Evolutionary conservation across 2,888 invertebrate species (phyloP), one percentile per base, ranked within the genome.

Genomic region (Nemoura dubitans): DNA sequence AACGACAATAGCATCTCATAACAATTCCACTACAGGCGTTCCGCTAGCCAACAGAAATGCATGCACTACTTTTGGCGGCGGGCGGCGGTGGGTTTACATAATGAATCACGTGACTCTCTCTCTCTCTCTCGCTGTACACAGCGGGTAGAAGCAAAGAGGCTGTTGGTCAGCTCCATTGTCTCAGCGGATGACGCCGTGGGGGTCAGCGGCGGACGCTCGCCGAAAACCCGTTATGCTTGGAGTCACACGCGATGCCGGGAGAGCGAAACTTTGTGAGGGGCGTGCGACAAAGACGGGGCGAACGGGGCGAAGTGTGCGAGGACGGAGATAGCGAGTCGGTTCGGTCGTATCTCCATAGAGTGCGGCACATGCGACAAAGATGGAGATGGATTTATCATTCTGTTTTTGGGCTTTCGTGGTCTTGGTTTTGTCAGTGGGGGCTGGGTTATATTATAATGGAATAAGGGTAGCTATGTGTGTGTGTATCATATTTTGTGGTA

Each of bases 361-460:
- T n/a, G n/a, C n/a, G 36, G 36, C 36, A 10, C 5, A 2, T 59
- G 1, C 6, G 59, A 59, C 59, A 21, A 59, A 59, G 59, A 59
- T 59, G 59, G 59, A 59, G 59, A 10, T 59, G 21, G 59, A 59
- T 59, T 59, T 59, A 59, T 59, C 59, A 59, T 59, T 59, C 14
- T 59, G 59, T 59, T 59, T 59, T 59, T 21, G 59, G 59, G 59
- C 1, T 14, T 59, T 59, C 21, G 2, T 1, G 25, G 3, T 85
- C 85, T 78, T 86, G 86, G 81, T 81, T n/a, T 81, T 21, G 78
- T 78, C 78, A 25, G 78, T 27, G 14, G 78, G 26, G 78, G 25
- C 14, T 10, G n/a, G 29, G 29, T n/a, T n/a, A n/a, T n/a, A n/a
- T n/a, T n/a, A 36, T 36, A 36, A 36, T 36, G 29, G 81, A 27